These are phyloP conservation scores for Ramphastos sulfuratus DNA, from an alignment of 2,113 vertebrate genomes.

Conservation along the genomic window DNA sequence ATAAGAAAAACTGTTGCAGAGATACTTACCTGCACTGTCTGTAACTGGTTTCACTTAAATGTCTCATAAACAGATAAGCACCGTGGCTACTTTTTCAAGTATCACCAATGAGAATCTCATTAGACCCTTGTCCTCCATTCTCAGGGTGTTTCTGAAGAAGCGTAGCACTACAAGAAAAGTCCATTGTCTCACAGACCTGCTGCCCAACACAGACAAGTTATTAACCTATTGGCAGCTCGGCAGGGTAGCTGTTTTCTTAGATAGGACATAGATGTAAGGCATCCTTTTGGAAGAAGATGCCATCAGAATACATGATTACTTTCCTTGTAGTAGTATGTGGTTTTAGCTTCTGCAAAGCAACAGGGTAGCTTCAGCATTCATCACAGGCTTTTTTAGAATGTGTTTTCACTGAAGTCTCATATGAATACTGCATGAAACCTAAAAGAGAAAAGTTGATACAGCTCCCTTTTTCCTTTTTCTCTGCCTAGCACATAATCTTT, in stretches of 20 bases:
- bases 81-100: background rate
- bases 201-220: background rate
- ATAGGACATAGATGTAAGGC: background rate
- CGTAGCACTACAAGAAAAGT: background rate
- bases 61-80: background rate
- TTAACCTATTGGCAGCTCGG: background rate
- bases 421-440: background rate
- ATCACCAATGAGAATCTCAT: background rate
- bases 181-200: background rate
- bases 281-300: background rate
- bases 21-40: background rate
- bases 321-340: background rate
- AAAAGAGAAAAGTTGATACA: background rate
- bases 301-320: background rate
- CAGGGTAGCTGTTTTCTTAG: background rate
- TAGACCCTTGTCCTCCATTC: background rate
- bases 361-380: background rate
- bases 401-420: background rate
- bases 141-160: background rate
- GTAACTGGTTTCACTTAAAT: background rate
- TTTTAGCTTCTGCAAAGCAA: background rate
- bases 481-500: background rate
- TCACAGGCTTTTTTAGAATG: background rate
- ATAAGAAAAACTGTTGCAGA: background rate
- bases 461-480: background rate